Conservation (phyloP, 2,888 invertebrate genomes). For the Seira musarum region DNA sequence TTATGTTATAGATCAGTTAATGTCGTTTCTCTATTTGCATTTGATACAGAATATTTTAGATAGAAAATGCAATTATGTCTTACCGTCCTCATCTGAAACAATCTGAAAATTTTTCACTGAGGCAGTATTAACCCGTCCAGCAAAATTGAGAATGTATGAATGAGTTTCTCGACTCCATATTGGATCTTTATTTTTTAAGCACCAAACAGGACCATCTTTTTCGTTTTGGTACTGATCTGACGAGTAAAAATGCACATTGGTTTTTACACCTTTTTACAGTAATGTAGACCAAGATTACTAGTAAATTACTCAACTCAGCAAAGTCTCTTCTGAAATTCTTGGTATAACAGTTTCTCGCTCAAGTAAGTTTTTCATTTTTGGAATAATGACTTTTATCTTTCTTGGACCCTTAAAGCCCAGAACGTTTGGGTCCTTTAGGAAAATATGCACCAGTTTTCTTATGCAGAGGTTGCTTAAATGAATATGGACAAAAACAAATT, state of each 20-base stretch:
- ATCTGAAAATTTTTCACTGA: conserved; percentile 99
- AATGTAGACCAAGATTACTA: too few relatives aligned
- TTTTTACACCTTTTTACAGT: too few relatives aligned
- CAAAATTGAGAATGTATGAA: conserved; percentile 99
- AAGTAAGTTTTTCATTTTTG: conserved; percentile 94
- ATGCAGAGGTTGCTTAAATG: background rate
- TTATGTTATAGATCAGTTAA: conserved; percentile 20
- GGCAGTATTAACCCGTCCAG: conserved; percentile 98
- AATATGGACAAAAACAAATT: conserved; percentile 9
- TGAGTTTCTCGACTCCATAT: conserved; percentile 99
- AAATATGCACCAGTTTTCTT: conserved; percentile 13
- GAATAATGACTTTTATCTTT: conserved; percentile 98
- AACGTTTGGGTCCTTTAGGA: conserved; percentile 93
- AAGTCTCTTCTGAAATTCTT: conserved; percentile 85
- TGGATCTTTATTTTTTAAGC: conserved; percentile 97
- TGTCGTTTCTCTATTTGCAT: background rate
- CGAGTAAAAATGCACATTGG: too few relatives aligned
- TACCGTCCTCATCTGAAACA: conserved; percentile 95
- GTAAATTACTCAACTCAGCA: conserved; percentile 76
- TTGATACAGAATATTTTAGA: too few relatives aligned
- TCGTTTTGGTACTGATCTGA: conserved; percentile 44
- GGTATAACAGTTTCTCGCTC: conserved; percentile 91
- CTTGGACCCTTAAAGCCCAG: conserved; percentile 99
- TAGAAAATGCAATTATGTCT: background rate
- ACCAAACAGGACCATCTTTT: conserved; percentile 4